These are phyloP conservation scores for Drosophila arawakana DNA, from an alignment of 1,140 invertebrate genomes.

Conservation along the genomic window DNA sequence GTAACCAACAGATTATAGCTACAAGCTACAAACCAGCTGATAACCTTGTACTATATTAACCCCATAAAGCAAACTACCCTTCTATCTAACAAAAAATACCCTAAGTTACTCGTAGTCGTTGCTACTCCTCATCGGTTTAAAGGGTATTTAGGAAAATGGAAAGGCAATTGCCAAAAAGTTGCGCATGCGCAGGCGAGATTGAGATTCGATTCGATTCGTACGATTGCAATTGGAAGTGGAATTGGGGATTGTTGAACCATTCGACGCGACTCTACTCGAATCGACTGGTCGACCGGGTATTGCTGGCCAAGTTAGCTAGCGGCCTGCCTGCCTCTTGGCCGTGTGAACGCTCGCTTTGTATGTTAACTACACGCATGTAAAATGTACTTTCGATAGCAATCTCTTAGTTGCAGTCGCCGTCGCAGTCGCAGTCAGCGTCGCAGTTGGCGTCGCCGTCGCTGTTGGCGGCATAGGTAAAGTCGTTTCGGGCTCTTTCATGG, in stretches of 20 bases:
- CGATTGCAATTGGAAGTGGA: conserved; percentile 28
- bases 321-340: conserved; percentile 35
- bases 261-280: neutral
- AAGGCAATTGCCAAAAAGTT: conserved; percentile 58
- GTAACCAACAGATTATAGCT: too few relatives aligned
- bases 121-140: neutral
- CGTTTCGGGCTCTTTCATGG: conserved; percentile 72
- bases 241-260: conserved; percentile 50
- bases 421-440: conserved; percentile 12
- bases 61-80: neutral
- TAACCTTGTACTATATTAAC: too few relatives aligned
- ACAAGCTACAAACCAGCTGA: too few relatives aligned
- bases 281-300: conserved; percentile 16
- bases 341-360: conserved; percentile 75
- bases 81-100: too few relatives aligned
- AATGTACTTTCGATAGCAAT: conserved; percentile 81
- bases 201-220: conserved; percentile 52
- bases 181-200: conserved; percentile 55
- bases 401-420: conserved; percentile 47
- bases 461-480: conserved; percentile 51
- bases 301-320: conserved; percentile 11
- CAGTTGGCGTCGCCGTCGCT: conserved; percentile 17
- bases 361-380: conserved; percentile 81
- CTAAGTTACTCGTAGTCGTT: neutral
- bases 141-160: conserved; percentile 47